Evolutionary conservation across 2,797 vertebrate species (phyloP).

Genomic region (Malurus splendens): DNA sequence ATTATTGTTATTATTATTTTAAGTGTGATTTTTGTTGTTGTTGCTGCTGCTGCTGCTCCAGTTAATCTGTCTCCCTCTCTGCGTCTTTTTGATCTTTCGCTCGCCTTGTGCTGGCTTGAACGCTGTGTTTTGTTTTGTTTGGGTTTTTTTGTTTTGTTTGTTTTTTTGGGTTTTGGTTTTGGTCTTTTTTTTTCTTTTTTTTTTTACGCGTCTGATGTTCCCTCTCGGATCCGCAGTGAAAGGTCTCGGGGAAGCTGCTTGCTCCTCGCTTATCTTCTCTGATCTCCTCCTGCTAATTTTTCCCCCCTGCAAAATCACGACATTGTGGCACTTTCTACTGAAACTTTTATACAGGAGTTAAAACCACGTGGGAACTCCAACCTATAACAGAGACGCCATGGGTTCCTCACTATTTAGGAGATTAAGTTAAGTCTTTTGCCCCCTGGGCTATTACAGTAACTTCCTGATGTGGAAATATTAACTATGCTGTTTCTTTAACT

Average conservation of each 20-base stretch:
- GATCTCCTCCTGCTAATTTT: constrained; percentile 38
- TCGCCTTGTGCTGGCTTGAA: constrained; percentile 59
- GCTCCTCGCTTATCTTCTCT: constrained; percentile 39
- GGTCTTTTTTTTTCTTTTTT: neutral
- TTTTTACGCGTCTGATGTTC: constrained; percentile 62
- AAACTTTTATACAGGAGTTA: constrained; percentile 83
- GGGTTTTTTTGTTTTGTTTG: constrained; percentile 14
- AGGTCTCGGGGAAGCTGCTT: constrained; percentile 45
- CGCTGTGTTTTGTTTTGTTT: constrained; percentile 50
- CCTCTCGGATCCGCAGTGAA: constrained; percentile 37
- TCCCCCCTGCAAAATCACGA: constrained; percentile 69
- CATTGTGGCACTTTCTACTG: constrained; percentile 75
- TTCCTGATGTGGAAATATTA: constrained; percentile 65
- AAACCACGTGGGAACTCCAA: constrained; percentile 85
- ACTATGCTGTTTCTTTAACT: constrained; percentile 46
- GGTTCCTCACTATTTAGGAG: constrained; percentile 67
- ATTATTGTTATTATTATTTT: constrained; percentile 50
- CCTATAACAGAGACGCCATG: constrained; percentile 70
- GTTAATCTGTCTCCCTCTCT: constrained; percentile 41
- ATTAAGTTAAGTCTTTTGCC: constrained; percentile 70
- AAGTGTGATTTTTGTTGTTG: constrained; percentile 57
- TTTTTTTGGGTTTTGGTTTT: neutral
- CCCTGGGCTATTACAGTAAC: constrained; percentile 57
- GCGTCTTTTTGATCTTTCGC: constrained; percentile 54
- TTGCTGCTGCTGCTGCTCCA: constrained; percentile 23